These are phyloP conservation scores for Phrynosoma platyrhinos DNA, from an alignment of 2,113 vertebrate species.

Conservation along the genomic window DNA sequence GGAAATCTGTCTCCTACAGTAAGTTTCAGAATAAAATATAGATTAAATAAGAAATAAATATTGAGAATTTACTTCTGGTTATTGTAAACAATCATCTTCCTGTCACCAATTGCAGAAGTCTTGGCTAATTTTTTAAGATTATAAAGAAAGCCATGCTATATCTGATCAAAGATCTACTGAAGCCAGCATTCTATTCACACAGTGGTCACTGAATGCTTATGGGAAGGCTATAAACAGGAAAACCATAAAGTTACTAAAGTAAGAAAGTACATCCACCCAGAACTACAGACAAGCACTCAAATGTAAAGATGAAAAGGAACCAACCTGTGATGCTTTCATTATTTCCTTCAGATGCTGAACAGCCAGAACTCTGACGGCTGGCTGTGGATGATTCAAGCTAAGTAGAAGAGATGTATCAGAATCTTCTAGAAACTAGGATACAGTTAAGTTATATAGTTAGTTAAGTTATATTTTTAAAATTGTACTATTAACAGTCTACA, in stretches of 20 bases:
- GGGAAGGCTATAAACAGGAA: not conserved
- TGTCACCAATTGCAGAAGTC: no score
- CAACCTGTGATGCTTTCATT: constrained; percentile 83
- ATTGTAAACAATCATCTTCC: not conserved
- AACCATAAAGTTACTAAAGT: not conserved
- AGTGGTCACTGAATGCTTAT: no score
- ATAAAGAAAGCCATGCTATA: not conserved
- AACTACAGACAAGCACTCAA: not conserved
- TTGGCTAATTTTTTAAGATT: not conserved
- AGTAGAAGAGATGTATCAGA: constrained; percentile 92
- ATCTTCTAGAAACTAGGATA: constrained; percentile 86
- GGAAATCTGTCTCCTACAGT: not conserved
- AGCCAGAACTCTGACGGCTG: constrained; percentile 85
- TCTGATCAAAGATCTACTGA: not conserved
- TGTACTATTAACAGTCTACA: not conserved
- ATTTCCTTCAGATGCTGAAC: constrained; percentile 86
- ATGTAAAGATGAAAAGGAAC: constrained; percentile 43
- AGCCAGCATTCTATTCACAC: not conserved
- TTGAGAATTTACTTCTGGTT: not conserved
- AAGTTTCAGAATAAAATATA: not conserved
- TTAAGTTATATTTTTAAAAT: not conserved
- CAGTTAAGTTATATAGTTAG: no score
- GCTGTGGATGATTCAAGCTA: constrained; percentile 91
- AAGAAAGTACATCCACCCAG: no score
- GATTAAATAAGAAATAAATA: not conserved